Base-by-base conservation (phyloP, 1,140 invertebrate genomes). In the Leptinotarsa undecemlineata region DNA sequence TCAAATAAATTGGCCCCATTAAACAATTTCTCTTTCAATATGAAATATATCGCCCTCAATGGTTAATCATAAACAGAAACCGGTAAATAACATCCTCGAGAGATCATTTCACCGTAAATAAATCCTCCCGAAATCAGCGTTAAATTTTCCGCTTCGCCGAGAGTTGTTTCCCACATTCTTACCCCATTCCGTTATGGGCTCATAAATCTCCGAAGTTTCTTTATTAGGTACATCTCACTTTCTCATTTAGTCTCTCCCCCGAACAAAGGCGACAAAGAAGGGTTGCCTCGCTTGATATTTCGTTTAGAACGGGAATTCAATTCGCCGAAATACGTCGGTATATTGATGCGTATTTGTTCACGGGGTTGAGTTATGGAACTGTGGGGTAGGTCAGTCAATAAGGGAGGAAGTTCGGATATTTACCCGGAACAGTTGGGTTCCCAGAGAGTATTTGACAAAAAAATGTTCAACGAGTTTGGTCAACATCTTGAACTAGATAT, bases 141-240 rank as follows among this genome's bases (percentile, higher is more conserved):
- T 57, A 57, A 57, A 57, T 57, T 19, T 15, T 57, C 15, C 51
- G 33, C 33, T 42, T 42, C 33, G 8, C 33, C 33, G 33, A 42
- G 33, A 57, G n/a, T 57, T 19, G 51, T 15, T 57, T 57, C 51
- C 51, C 51, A 57, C 51, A 57, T 57, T 57, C 51, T 57, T 57
- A 57, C 51, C 51, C 51, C 51, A 57, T 57, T 57, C 51, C 51
- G 51, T 57, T 57, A 57, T 57, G 14, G n/a, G n/a, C 51, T 6
- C 51, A 57, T 57, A 57, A 17, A 57, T 57, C 51, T 57, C 51
- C 3, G 51, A 57, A 15, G 15, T 57, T 57, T 19, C 51, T 57
- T 57, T 57, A 57, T 57, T 57, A 57, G 51, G 51, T 57, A 57
- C 51, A 57, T 57, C 51, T 57, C 51, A 57, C 51, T 57, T 57